phyloP scores from a whole-genome alignment of 1,140 invertebrate genomes.

The Heliconius hewitsoni region DNA sequence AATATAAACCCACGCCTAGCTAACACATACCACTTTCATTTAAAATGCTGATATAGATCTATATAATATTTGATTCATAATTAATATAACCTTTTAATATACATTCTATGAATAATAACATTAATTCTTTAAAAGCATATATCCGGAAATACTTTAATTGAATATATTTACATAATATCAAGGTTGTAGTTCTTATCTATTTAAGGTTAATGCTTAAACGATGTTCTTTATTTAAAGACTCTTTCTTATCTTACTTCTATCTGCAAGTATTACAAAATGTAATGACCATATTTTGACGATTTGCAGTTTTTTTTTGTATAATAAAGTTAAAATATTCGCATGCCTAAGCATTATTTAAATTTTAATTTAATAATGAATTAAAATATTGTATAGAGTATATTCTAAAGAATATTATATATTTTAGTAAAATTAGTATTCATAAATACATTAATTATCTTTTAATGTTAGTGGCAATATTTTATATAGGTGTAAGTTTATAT shows the following conservation, averaged over 20 bases:
- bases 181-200: not conserved
- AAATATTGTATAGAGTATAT: not conserved
- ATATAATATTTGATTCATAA: not conserved
- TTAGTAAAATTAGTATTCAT: not conserved
- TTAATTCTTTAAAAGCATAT: constrained; percentile 6
- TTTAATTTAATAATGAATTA: not conserved
- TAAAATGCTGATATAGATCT: not conserved
- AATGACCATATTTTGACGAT: not conserved
- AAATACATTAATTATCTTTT: not conserved
- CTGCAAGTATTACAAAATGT: not conserved
- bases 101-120: not conserved
- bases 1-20: too few species aligned
- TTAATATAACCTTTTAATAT: not conserved
- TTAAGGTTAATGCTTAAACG: constrained; percentile 5
- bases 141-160: not conserved
- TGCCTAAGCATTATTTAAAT: not conserved
- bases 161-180: constrained; percentile 3
- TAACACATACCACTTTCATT: not conserved
- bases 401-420: not conserved
- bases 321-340: not conserved
- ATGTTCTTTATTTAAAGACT: not conserved
- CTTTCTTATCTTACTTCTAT: constrained; percentile 5
- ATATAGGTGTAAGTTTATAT: not conserved
- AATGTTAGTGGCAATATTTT: not conserved
- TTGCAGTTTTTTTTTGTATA: not conserved